Evolutionary conservation across 2,797 vertebrate genomes (phyloP), one percentile per base, ranked within the genome.

Genomic region (Scolopax rusticola): DNA sequence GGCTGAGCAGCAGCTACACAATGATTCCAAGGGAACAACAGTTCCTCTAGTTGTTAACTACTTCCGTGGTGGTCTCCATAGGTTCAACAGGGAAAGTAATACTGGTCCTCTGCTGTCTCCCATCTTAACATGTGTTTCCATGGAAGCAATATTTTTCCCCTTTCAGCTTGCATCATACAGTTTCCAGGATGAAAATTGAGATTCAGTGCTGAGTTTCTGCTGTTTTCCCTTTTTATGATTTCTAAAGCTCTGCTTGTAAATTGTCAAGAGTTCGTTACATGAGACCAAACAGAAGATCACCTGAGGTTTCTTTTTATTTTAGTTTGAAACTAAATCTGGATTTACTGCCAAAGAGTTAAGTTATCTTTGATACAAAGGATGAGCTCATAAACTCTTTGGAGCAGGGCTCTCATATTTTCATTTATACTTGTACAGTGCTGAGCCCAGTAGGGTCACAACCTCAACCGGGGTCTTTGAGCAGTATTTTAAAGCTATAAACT

Each of bases 401-500:
- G 61, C 7, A 1, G 8, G 5, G 12, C 7, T 59, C 8, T 95
- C n/a, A 8, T 60, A 8, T 75, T 84, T 90, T 74, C 27, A 21
- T 56, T 86, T 81, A 23, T 69, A 25, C 33, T 69, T 87, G 9
- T 20, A 18, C 0, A 0, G 19, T 47, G 13, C 15, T 2, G 3
- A 89, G 43, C 27, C 47, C n/a, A 6, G 47, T 33, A 76, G 56
- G 47, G 43, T 82, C 80, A 59, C 30, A 76, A 68, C 54, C 20
- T 88, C 57, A 40, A 0, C 43, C 67, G 50, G 12, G 17, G 32
- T 61, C 43, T 84, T 79, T 69, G 50, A 75, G 70, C 38, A 63
- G 41, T 79, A 43, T 78, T 93, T 91, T 78, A 79, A 56, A 73
- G 86, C 47, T 65, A 8, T 87, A 23, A 84, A 86, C 51, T 78